Percentiles rank a stretch among this genome's conserved stretches.
phyloP scores from a whole-genome alignment of 2,797 vertebrate genomes.

The Myioborus miniatus region DNA sequence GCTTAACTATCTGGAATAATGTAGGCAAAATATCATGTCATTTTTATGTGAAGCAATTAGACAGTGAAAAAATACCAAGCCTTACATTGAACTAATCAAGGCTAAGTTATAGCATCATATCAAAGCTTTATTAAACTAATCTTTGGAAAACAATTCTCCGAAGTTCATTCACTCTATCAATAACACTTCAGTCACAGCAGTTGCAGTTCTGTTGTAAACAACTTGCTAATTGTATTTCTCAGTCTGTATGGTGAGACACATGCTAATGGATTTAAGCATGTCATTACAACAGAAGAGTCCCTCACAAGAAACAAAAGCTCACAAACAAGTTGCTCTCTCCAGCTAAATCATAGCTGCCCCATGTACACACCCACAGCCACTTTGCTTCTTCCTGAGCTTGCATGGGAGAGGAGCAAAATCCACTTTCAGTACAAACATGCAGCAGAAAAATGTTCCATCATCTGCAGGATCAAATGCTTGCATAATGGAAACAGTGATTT shows the following conservation, averaged over 20 bases:
- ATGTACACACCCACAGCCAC: neutral
- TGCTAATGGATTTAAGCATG: neutral
- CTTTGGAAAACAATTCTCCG: neutral
- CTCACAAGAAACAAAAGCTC: neutral
- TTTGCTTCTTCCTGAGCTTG: neutral
- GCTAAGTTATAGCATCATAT: neutral
- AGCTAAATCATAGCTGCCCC: neutral
- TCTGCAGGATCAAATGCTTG: neutral
- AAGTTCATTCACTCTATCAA: neutral
- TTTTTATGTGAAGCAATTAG: neutral
- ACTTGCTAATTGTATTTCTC: conserved; percentile 25
- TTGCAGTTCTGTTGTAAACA: conserved; percentile 23
- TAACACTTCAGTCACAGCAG: neutral
- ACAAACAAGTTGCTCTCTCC: neutral
- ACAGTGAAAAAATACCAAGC: neutral
- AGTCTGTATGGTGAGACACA: neutral
- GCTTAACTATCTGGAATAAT: conserved; percentile 1
- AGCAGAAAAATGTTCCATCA: neutral
- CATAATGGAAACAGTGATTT: neutral
- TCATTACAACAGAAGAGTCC: neutral
- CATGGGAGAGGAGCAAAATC: neutral
- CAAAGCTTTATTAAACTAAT: conserved; percentile 21
- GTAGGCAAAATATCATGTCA: neutral
- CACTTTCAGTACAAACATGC: neutral
- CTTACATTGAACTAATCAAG: neutral